A percentile compares a stretch with the other conserved stretches of the same genome.
These are phyloP conservation scores for Macaria liturata DNA, from an alignment of 2,888 invertebrate species.

Conservation along the genomic window DNA sequence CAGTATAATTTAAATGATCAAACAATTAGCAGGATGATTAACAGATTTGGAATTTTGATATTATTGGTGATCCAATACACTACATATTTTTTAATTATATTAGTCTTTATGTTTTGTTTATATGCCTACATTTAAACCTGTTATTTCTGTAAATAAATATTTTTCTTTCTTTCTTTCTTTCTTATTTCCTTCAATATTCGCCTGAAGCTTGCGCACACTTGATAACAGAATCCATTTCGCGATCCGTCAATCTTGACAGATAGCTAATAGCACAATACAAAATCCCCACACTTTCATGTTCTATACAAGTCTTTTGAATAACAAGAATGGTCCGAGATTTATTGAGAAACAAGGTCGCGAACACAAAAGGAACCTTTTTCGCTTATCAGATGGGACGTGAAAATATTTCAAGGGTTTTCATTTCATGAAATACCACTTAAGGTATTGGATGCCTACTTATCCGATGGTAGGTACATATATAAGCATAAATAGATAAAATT, in stretches of 20 bases:
- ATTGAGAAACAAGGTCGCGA: slow-evolving; percentile 38
- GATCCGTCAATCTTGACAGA: slow-evolving; percentile 41
- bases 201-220: slow-evolving; percentile 38
- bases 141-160: no score
- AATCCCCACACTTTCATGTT: slow-evolving; percentile 25
- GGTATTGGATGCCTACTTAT: slow-evolving; percentile 26
- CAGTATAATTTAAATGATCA: no score
- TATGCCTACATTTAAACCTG: no score
- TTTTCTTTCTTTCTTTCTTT: no score
- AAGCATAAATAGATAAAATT: no score
- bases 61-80: no score
- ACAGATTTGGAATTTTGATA: no score
- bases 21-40: no score
- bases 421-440: slow-evolving; percentile 31
- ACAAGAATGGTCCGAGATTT: slow-evolving; percentile 37
- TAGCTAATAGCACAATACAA: slow-evolving; percentile 31
- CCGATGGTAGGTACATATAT: slow-evolving; percentile 3
- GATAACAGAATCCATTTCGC: slow-evolving; percentile 39
- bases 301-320: slow-evolving; percentile 36
- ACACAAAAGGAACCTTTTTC: slow-evolving; percentile 37
- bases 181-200: no score
- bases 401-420: slow-evolving; percentile 33
- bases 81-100: no score
- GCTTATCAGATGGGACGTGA: slow-evolving; percentile 35
- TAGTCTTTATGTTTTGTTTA: no score